Base-by-base conservation (phyloP, 2,113 vertebrate species). In the Percopsis transmontana region DNA sequence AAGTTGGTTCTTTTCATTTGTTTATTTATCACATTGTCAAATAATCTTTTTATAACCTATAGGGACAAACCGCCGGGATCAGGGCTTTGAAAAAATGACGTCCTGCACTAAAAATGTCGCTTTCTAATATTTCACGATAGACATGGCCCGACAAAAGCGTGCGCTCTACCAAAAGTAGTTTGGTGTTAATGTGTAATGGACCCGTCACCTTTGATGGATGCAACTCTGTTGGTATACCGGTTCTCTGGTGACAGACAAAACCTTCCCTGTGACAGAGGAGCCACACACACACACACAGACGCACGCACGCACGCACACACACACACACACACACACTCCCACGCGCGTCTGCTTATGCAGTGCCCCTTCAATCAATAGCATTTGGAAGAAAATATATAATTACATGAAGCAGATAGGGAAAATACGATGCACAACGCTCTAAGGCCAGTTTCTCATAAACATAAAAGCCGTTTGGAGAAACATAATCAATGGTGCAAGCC, bases 381-480 rank as follows among this genome's bases (percentile, higher is more conserved):
- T 74, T 80, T 44, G 21, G 70, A 74, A 79, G 72, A 58, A 73
- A 88, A 83, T 80, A 66, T 75, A 78, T 89, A 87, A 89, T 88
- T 85, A 65, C 76, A 74, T 52, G 66, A 72, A 78, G 72, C 67
- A 68, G 58, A 80, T 66, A 23, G 55, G 59, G 79, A 66, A 63
- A 71, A 77, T 74, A 84, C 69, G 50, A 84, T 79, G 76, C 70
- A 71, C 68, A 67, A 79, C 76, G 60, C 81, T 86, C 71, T 91
- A 86, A 87, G 77, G 82, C 74, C 76, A 85, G 87, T 85, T 89
- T 85, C 87, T 89, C 89, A 91, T 90, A 88, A 90, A 85, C 89
- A 91, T 90, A 89, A 90, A 89, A 90, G 88, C 86, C 62, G 80
- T 88, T 89, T 82, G 82, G 84, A 84, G 80, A 80, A 90, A 84